Evolutionary conservation across 2,888 invertebrate species (phyloP).

Genomic region (Lasioglossum oenotherae): DNA sequence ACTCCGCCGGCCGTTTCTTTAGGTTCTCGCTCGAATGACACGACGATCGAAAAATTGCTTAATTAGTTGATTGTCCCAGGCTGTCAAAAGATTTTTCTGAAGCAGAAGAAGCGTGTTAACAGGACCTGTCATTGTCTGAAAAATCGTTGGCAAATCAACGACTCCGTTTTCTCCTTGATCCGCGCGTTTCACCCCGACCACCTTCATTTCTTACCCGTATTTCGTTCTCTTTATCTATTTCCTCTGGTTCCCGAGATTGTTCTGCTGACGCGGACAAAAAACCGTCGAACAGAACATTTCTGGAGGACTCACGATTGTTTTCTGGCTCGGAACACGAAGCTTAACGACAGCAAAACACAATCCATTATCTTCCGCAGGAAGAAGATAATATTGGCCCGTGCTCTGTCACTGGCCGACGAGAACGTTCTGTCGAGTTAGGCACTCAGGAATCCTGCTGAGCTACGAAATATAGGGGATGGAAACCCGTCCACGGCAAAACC

Average conservation of each 20-base stretch:
- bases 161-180: background rate
- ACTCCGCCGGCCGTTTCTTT: conserved; percentile 12
- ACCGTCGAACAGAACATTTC: conserved; percentile 4
- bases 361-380: conserved; percentile 16
- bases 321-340: conserved; percentile 20
- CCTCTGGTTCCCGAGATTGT: background rate
- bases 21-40: conserved; percentile 20
- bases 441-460: conserved; percentile 1
- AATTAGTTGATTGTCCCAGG: background rate
- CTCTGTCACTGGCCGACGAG: background rate
- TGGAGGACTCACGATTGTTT: conserved; percentile 13
- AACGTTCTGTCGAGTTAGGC: background rate
- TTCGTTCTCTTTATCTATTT: conserved; percentile 5
- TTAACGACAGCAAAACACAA: conserved; percentile 19
- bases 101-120: background rate
- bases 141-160: conserved; percentile 6
- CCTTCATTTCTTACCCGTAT: conserved; percentile 5
- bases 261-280: conserved; percentile 14
- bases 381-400: conserved; percentile 2
- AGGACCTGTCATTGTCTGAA: background rate
- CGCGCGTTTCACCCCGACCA: background rate
- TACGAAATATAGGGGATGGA: background rate
- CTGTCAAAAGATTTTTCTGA: background rate
- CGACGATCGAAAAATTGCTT: background rate
- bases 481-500: background rate